Base-by-base conservation (phyloP, 2,797 vertebrate species). In the Falco cherrug region DNA sequence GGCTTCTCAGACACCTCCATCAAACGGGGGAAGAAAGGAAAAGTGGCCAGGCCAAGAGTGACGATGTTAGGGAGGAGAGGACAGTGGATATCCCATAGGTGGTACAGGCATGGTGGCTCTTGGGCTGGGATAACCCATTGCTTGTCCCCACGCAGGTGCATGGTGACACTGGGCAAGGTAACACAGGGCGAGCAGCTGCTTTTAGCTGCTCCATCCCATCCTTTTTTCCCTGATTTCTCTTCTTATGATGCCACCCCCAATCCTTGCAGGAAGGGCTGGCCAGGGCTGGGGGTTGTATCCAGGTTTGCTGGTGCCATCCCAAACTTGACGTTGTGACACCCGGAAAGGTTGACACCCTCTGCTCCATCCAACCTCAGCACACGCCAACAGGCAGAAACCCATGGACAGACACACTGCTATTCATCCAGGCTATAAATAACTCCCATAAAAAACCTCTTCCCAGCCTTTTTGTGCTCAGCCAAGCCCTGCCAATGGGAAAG, bases 401-500 rank as follows among this genome's bases (percentile, higher is more conserved):
- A 31, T 45, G 1, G 48, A 56, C 29, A 76, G 64, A 53, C 61
- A 48, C 41, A 69, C 51, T 0, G 26, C 84, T 89, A 25, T 80
- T 89, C 89, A 87, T 79, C n/a, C 74, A 74, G 59, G 56, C 89
- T 96, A 94, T 94, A 95, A 95, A 93, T 84, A 93, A 94, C 87
- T 91, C 39, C 53, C 77, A 79, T 93, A 95, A 93, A 94, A 95
- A 87, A 86, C 89, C 84, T 93, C 65, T 91, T 94, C 57, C 75
- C 87, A 59, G 74, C 75, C 78, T 89, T 95, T 92, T 91, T 94
- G 90, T 95, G 81, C 63, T 68, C 91, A 84, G 94, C 73, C 89
- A 94, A 95, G 76, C 68, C 89, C 93, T 92, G 80, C 94, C 96
- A 95, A 87, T 89, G 92, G 91, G 91, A 87, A 87, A 83, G 76